A percentile compares a stretch with the other conserved stretches of the same genome.
Conservation (phyloP, 2,888 invertebrate genomes). For the Synanthedon myopaeformis region DNA sequence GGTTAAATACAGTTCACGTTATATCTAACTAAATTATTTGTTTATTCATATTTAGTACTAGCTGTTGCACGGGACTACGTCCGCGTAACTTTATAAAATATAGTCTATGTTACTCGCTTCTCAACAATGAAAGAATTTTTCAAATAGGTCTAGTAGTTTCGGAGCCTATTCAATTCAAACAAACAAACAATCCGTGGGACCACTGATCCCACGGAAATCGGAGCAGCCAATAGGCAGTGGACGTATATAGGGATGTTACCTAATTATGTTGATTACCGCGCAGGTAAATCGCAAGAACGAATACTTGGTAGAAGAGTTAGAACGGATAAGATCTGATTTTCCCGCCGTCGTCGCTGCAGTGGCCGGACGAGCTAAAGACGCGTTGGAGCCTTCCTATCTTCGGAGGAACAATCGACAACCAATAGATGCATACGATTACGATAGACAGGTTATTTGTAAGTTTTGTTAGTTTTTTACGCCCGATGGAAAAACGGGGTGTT, state of each 20-base stretch:
- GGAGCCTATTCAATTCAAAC: no score
- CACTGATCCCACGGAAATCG: no score
- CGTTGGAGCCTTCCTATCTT: constrained; percentile 29
- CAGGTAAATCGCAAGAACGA: constrained; percentile 51
- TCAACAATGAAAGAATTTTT: no score
- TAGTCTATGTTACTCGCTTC: no score
- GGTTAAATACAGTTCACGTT: constrained; percentile 17
- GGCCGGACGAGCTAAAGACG: constrained; percentile 40
- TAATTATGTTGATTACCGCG: background rate
- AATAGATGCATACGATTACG: constrained; percentile 36
- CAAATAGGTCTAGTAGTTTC: no score
- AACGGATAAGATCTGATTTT: constrained; percentile 38
- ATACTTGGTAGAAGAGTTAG: constrained; percentile 42
- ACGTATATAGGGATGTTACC: no score
- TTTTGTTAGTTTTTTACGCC: no score
- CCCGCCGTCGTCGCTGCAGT: constrained; percentile 46
- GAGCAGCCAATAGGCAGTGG: no score
- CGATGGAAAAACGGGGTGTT: no score
- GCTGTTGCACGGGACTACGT: no score
- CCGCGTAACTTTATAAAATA: no score
- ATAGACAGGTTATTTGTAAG: constrained; percentile 34
- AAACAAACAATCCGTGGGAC: no score
- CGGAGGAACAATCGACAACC: constrained; percentile 16
- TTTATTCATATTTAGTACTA: background rate
- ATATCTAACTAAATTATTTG: background rate